Conservation (phyloP, 1,140 invertebrate species). For the Tribolium castaneum region DNA sequence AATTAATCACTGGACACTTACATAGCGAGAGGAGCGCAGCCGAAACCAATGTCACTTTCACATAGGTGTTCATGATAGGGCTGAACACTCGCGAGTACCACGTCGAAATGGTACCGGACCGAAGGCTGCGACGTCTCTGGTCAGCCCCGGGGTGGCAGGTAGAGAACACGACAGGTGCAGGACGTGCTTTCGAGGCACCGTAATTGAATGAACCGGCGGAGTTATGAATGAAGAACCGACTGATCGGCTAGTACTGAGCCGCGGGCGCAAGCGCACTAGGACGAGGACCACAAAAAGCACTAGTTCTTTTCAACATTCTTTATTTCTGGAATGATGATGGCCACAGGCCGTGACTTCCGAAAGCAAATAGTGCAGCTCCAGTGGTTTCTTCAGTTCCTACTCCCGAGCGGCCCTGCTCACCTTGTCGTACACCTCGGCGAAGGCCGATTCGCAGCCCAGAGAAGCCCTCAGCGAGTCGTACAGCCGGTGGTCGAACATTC, state of each 20-base stretch:
- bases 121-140: slow-evolving; percentile 23
- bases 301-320: slow-evolving; percentile 16
- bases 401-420: slow-evolving; percentile 75
- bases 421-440: slow-evolving; percentile 88
- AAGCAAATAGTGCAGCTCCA: background rate
- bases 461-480: slow-evolving; percentile 78
- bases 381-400: slow-evolving; percentile 53
- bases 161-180: slow-evolving; percentile 38
- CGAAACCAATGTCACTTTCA: slow-evolving; percentile 38
- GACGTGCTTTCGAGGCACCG: slow-evolving; percentile 24
- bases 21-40: slow-evolving; percentile 11
- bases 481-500: slow-evolving; percentile 84
- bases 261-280: slow-evolving; percentile 34
- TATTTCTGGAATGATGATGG: background rate
- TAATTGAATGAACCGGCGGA: slow-evolving; percentile 39
- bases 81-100: slow-evolving; percentile 12
- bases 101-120: slow-evolving; percentile 7
- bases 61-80: slow-evolving; percentile 25
- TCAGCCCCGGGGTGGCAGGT: slow-evolving; percentile 30
- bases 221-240: slow-evolving; percentile 36
- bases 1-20: slow-evolving; percentile 36
- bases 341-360: slow-evolving; percentile 31
- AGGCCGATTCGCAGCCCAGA: slow-evolving; percentile 75
- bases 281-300: slow-evolving; percentile 21
- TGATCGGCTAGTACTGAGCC: slow-evolving; percentile 21